Percentiles rank a stretch among this genome's conserved stretches.
phyloP scores from a whole-genome alignment of 1,140 invertebrate species.

The Caenorhabditis tropicalis region DNA sequence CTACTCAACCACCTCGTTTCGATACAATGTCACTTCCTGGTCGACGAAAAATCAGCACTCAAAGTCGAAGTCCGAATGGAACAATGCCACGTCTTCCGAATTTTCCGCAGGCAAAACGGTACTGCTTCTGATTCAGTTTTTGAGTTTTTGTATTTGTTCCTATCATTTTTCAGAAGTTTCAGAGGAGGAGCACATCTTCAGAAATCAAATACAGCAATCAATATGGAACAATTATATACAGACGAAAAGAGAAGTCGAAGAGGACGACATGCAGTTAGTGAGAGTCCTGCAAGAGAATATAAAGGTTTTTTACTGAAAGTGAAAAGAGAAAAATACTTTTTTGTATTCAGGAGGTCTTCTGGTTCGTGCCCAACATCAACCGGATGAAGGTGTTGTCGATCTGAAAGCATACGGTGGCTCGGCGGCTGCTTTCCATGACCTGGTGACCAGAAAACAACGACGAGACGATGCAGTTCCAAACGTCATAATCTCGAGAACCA shows the following conservation, averaged over 20 bases:
- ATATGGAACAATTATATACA: conserved; percentile 50
- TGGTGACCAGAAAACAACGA: conserved; percentile 37
- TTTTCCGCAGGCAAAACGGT: not conserved
- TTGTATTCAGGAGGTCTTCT: conserved; percentile 15
- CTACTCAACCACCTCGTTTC: conserved; percentile 56
- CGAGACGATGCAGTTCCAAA: conserved; percentile 45
- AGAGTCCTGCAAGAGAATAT: conserved; percentile 52
- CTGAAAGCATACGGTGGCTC: conserved; percentile 51
- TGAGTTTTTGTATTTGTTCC: not conserved
- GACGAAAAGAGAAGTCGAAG: conserved; percentile 24
- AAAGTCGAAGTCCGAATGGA: conserved; percentile 54
- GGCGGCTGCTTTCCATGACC: conserved; percentile 50
- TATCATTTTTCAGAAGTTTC: conserved; percentile 47
- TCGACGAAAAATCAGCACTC: conserved; percentile 66
- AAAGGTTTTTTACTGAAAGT: conserved; percentile 13
- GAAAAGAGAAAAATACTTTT: not conserved
- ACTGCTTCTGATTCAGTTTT: conserved; percentile 18
- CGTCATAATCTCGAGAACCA: conserved; percentile 50
- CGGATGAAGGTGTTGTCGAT: conserved; percentile 52
- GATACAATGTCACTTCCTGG: conserved; percentile 69
- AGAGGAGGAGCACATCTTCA: conserved; percentile 43
- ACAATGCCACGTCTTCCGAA: conserved; percentile 40
- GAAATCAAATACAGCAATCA: conserved; percentile 50
- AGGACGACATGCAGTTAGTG: conserved; percentile 46
- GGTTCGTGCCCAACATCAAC: conserved; percentile 43